Conservation (phyloP, 2,888 invertebrate species). For the Tiliacea aurago region DNA sequence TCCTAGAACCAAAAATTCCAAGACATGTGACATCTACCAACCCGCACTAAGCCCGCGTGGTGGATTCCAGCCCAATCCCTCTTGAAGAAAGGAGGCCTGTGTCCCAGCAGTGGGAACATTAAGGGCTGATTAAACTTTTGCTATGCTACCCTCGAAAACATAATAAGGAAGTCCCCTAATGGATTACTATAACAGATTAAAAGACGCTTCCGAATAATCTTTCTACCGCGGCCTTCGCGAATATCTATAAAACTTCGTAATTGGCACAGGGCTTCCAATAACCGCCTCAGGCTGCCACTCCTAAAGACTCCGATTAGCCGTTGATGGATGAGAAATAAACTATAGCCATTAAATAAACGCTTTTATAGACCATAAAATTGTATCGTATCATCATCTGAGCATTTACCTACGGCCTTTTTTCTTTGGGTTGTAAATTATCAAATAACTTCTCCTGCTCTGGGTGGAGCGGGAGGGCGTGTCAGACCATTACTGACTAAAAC, state of each 20-base stretch:
- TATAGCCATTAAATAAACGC: slow-evolving; percentile 19
- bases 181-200: slow-evolving; percentile 17
- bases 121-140: no score
- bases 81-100: no score
- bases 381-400: background rate
- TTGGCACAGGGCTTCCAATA: slow-evolving; percentile 4
- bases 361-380: slow-evolving; percentile 24
- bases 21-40: no score
- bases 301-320: slow-evolving; percentile 41
- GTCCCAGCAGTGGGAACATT: no score
- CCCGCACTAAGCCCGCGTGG: no score
- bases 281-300: slow-evolving; percentile 41
- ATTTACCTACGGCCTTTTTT: background rate
- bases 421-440: no score
- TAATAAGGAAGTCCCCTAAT: slow-evolving; percentile 13
- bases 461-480: no score
- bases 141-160: background rate
- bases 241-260: slow-evolving; percentile 25
- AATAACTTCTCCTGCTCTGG: no score
- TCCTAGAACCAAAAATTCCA: no score
- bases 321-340: slow-evolving; percentile 27
- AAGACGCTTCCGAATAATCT: background rate
- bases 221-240: slow-evolving; percentile 7
- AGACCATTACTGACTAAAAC: no score
- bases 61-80: no score